Conservation (phyloP, 2,888 invertebrate genomes). For the Athetis lepigone region DNA sequence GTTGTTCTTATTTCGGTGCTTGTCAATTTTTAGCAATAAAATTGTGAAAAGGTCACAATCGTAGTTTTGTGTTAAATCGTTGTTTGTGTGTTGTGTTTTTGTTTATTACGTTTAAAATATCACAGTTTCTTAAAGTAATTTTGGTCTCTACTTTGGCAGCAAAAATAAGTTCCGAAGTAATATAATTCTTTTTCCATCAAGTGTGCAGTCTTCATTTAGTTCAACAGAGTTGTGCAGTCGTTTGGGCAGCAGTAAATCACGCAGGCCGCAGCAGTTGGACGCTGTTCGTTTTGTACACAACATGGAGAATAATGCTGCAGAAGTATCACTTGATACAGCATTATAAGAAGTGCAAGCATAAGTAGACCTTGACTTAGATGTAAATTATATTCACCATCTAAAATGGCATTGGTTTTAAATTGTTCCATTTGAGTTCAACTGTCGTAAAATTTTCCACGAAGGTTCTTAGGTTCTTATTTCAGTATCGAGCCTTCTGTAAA, state of each 20-base stretch:
- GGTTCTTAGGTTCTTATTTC: not conserved
- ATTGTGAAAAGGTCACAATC: no score
- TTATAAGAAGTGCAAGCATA: not conserved
- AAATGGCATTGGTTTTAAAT: not conserved
- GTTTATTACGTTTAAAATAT: not conserved
- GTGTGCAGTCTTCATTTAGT: slow-evolving; percentile 56
- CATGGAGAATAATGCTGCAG: slow-evolving; percentile 10
- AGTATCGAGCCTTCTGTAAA: slow-evolving; percentile 37
- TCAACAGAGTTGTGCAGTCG: slow-evolving; percentile 53
- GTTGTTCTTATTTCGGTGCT: no score
- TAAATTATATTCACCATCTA: not conserved
- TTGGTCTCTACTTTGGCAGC: not conserved
- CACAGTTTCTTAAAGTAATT: not conserved
- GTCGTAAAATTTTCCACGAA: not conserved
- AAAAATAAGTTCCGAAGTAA: slow-evolving; percentile 1
- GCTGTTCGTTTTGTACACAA: slow-evolving; percentile 59
- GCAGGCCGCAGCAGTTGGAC: slow-evolving; percentile 45
- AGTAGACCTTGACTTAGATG: not conserved
- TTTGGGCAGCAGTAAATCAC: slow-evolving; percentile 64
- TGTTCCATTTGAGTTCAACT: not conserved
- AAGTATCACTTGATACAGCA: slow-evolving; percentile 19
- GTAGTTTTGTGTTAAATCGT: no score
- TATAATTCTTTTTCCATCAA: slow-evolving; percentile 25
- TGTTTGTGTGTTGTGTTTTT: not conserved
- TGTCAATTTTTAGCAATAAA: no score